These are phyloP conservation scores for Lepus townsendii DNA, from an alignment of 2,797 vertebrate species.

Conservation along the genomic window DNA sequence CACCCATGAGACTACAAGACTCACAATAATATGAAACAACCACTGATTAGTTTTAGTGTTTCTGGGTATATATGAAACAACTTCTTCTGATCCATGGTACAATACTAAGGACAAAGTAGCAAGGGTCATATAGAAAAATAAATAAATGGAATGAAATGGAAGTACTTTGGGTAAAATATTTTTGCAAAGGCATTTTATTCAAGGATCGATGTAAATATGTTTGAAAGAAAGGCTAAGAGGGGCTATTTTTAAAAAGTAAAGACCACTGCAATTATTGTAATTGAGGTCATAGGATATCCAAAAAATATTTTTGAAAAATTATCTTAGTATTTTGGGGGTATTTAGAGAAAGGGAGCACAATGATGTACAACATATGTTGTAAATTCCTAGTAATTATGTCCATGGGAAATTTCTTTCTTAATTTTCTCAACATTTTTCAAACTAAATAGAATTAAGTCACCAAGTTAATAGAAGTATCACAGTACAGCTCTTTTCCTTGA, in stretches of 20 bases:
- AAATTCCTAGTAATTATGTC: too few species aligned
- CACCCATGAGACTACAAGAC: background rate
- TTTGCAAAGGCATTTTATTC: background rate
- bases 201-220: background rate
- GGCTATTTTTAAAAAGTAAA: background rate
- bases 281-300: background rate
- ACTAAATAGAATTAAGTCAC: background rate
- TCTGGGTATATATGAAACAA: background rate
- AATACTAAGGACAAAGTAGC: background rate
- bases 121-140: background rate
- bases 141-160: background rate
- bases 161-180: constrained; percentile 1
- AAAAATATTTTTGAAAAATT: background rate
- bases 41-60: background rate
- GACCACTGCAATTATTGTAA: background rate
- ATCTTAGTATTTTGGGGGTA: background rate
- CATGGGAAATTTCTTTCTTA: background rate
- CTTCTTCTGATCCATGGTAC: background rate
- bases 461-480: background rate
- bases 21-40: background rate
- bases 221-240: background rate
- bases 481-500: background rate
- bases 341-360: too few species aligned
- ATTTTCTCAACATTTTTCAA: background rate
- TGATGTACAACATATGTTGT: too few species aligned